phyloP scores from a whole-genome alignment of 1,140 invertebrate genomes.

The Listronotus oregonensis region DNA sequence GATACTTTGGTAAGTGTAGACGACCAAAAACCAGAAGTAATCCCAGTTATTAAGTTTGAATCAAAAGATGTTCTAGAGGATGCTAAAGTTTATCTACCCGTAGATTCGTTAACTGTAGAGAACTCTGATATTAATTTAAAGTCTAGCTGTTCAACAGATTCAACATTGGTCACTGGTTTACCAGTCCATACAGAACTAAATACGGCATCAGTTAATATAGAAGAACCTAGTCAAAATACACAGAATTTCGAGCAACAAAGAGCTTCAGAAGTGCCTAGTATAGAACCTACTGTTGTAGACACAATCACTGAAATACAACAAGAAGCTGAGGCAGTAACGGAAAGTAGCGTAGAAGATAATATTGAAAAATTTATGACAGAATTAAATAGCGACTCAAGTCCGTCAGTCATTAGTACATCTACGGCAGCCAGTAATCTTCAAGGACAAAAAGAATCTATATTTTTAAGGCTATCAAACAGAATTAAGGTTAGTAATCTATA shows the following conservation, averaged over 20 bases:
- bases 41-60: background rate
- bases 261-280: constrained; percentile 7
- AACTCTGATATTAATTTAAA: constrained; percentile 11
- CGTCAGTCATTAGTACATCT: constrained; percentile 31
- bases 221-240: background rate
- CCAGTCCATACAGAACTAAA: constrained; percentile 8
- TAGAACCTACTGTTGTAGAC: constrained; percentile 9
- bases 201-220: constrained; percentile 5
- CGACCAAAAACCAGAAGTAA: background rate
- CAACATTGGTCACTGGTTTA: constrained; percentile 37
- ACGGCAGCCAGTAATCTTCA: constrained; percentile 57
- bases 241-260: constrained; percentile 14
- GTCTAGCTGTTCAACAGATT: constrained; percentile 22
- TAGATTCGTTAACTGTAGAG: constrained; percentile 21
- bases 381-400: constrained; percentile 30
- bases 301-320: background rate
- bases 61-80: background rate
- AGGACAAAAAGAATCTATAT: constrained; percentile 90
- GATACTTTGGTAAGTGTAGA: constrained; percentile 27
- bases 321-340: constrained; percentile 3
- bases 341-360: constrained; percentile 45
- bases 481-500: constrained; percentile 74
- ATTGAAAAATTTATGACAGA: constrained; percentile 56
- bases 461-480: constrained; percentile 91
- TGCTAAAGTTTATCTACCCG: background rate